phyloP scores from a whole-genome alignment of 2,888 invertebrate species.

The Rosalia funebris region DNA sequence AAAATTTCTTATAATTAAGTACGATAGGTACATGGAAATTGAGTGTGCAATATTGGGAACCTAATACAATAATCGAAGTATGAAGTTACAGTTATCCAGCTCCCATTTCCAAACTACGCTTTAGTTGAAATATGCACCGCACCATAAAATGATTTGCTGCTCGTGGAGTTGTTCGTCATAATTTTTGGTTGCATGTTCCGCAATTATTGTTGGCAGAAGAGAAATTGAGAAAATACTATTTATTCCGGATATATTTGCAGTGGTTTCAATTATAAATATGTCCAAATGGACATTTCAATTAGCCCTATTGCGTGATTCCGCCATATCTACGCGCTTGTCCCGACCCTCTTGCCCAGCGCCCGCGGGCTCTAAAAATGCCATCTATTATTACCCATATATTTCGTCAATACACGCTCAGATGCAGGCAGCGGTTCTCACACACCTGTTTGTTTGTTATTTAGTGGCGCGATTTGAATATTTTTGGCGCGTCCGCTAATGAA shows the following conservation, averaged over 20 bases:
- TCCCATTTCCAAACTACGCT: no score
- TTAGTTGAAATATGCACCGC: no score
- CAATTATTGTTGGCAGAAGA: constrained; percentile 44
- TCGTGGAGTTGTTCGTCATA: constrained; percentile 31
- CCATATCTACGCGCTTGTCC: constrained; percentile 36
- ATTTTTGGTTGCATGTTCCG: constrained; percentile 42
- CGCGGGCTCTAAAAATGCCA: no score
- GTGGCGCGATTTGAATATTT: constrained; percentile 4
- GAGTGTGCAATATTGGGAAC: no score
- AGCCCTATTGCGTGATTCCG: constrained; percentile 55
- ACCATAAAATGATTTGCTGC: background rate
- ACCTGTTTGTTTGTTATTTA: constrained; percentile 8
- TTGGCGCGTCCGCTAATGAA: background rate
- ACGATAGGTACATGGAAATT: no score
- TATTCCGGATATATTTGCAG: constrained; percentile 55
- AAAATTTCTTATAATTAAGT: no score
- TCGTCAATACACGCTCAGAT: constrained; percentile 13
- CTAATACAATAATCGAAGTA: no score
- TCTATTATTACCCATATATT: constrained; percentile 13
- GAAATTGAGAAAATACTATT: constrained; percentile 52
- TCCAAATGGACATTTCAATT: constrained; percentile 60
- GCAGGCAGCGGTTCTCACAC: constrained; percentile 17
- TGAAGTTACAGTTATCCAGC: no score
- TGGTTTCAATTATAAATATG: constrained; percentile 60
- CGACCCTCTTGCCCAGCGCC: background rate